These are phyloP conservation scores for Aepyceros melampus DNA, from an alignment of 2,113 vertebrate species.

Conservation along the genomic window DNA sequence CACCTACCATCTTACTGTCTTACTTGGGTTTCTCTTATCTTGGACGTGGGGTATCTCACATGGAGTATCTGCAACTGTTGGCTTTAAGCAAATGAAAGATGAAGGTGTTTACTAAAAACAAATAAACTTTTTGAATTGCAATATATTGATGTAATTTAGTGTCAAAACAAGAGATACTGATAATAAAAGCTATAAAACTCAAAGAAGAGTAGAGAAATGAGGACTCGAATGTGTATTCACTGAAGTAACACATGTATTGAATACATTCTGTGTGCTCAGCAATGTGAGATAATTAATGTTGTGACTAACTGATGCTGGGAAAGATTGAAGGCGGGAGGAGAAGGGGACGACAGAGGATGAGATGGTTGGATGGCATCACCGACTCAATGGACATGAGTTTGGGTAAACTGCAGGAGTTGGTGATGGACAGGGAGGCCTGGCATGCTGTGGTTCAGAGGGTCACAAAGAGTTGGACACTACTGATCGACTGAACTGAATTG, in stretches of 20 bases:
- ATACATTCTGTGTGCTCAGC: background rate
- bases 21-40: background rate
- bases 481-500: background rate
- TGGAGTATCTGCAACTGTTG: background rate
- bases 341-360: background rate
- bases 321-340: background rate
- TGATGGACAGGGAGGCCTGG: background rate
- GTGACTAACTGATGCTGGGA: background rate
- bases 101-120: conserved; percentile 2
- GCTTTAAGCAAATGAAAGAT: conserved; percentile 63
- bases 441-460: accelerated
- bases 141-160: background rate
- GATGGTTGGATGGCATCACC: background rate
- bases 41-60: background rate
- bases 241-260: background rate
- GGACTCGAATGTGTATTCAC: background rate
- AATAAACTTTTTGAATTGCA: background rate
- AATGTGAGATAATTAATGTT: background rate
- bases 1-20: background rate
- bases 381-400: background rate
- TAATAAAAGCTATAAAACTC: conserved; percentile 15
- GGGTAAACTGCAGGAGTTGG: background rate
- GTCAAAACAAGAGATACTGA: background rate
- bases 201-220: conserved; percentile 20
- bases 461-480: background rate